Base-by-base conservation (phyloP, 2,888 invertebrate species). In the Trichogramma dendrolimi region DNA sequence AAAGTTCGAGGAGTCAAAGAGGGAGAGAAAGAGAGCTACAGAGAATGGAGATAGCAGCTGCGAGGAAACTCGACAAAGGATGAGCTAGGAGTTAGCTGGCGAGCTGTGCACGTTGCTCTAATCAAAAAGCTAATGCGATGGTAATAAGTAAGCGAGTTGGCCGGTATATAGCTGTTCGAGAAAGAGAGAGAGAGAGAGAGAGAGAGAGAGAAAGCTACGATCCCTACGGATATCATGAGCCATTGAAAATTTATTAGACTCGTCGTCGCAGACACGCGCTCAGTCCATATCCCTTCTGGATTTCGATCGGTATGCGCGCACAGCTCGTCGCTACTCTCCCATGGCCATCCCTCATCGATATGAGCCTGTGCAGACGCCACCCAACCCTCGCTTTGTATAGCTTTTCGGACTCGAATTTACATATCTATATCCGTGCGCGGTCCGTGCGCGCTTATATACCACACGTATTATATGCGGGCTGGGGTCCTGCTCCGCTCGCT, bases 91-190 rank as follows among this genome's bases (percentile, higher is more conserved):
- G 10, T 43, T 8, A 11, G 46, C 10, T 40, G n/a, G 38, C 46
- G 57, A 27, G 27, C 27, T 27, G 27, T 27, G 27, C 27, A 2
- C 27, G 27, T 27, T 27, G 27, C 27, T 70, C 67, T 73, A 73
- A 72, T 72, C 71, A 71, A 71, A 73, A 73, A 72, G 68, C 70
- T 75, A 75, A 76, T 74, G 73, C 70, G 71, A 75, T 75, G 72
- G 73, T 76, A 75, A 75, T 76, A 72, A 72, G 71, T 61, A 6
- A 38, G 6, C 5, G 51, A 10, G 27, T 41, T 41, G n/a, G 38
- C 8, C n/a, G 11, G 38, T 27, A 4, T 42, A 44, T 8, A 10
- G 46, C 8, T 7, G 39, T 42, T 8, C 8, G 44, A 8, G 44
- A 4, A 6, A 27, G 27, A n/a, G 42, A 42, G n/a, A 8, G 44